Percentiles rank a stretch among this genome's conserved stretches.
These are phyloP conservation scores for Parascotia fuliginaria DNA, from an alignment of 2,888 invertebrate genomes.

Conservation along the genomic window DNA sequence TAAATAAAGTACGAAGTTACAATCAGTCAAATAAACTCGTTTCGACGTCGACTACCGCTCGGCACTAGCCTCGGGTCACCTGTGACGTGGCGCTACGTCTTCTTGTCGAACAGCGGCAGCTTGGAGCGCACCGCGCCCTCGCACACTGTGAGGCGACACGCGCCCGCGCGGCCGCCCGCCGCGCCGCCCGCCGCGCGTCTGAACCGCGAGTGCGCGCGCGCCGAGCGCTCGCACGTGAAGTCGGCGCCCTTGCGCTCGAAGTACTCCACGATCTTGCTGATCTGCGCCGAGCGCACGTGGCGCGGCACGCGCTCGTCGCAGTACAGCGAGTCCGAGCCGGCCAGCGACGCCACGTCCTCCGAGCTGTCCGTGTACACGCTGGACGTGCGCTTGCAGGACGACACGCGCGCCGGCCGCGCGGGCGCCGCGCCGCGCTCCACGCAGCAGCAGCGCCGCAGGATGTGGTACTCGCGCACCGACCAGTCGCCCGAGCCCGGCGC, in stretches of 20 bases:
- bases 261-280: constrained; percentile 94
- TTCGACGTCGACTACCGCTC: constrained; percentile 4
- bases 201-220: constrained; percentile 56
- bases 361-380: constrained; percentile 95
- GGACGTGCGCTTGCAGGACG: constrained; percentile 88
- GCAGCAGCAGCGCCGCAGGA: constrained; percentile 70
- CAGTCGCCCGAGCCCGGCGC: constrained; percentile 39
- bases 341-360: constrained; percentile 93
- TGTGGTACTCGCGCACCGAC: constrained; percentile 61
- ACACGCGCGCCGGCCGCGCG: constrained; percentile 55
- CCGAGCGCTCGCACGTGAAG: constrained; percentile 78
- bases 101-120: constrained; percentile 92
- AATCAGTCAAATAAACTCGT: constrained; percentile 49
- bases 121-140: constrained; percentile 95
- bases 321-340: constrained; percentile 90
- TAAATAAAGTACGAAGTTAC: constrained; percentile 53
- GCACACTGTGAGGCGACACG: constrained; percentile 90
- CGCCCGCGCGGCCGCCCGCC: constrained; percentile 46
- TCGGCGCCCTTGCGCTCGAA: constrained; percentile 92
- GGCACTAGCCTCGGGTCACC: constrained; percentile 29
- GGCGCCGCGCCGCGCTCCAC: constrained; percentile 54
- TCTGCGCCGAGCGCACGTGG: constrained; percentile 88
- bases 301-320: constrained; percentile 88
- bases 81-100: constrained; percentile 59
- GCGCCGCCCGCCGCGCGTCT: constrained; percentile 30